Percentiles rank a stretch among this genome's conserved stretches.
Evolutionary conservation across 2,113 vertebrate genomes (phyloP).

Genomic region (Lamprotornis superbus): DNA sequence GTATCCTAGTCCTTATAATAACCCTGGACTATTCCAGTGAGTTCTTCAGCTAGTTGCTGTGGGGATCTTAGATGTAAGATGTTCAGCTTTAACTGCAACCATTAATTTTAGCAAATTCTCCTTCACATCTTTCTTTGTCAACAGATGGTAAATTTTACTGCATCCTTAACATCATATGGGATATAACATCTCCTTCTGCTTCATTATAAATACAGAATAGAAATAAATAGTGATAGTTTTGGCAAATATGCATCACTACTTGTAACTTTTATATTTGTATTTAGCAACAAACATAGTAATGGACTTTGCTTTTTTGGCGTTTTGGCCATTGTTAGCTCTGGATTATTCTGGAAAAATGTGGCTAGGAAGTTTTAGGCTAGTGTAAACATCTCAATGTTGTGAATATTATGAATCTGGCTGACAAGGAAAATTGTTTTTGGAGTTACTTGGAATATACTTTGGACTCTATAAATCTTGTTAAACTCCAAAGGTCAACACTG

Average conservation of each 20-base stretch:
- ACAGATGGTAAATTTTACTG: conserved; percentile 43
- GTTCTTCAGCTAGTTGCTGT: not conserved
- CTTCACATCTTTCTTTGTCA: conserved; percentile 16
- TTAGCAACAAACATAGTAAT: not conserved
- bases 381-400: not conserved
- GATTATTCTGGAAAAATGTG: not conserved
- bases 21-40: not conserved
- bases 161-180: conserved; percentile 20
- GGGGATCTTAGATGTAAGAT: not conserved
- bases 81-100: not conserved
- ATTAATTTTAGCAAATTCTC: conserved; percentile 37
- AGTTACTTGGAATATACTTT: not conserved
- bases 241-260: not conserved
- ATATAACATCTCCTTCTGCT: conserved; percentile 17
- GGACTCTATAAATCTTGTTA: not conserved
- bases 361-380: not conserved
- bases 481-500: not conserved
- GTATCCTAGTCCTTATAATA: not conserved
- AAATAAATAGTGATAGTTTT: conserved; percentile 1
- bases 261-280: not conserved
- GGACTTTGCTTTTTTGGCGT: not conserved
- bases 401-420: not conserved
- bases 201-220: not conserved
- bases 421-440: not conserved
- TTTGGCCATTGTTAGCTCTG: not conserved